Evolutionary conservation across 1,140 invertebrate species (phyloP).

Genomic region (Tigriopus japonicus): DNA sequence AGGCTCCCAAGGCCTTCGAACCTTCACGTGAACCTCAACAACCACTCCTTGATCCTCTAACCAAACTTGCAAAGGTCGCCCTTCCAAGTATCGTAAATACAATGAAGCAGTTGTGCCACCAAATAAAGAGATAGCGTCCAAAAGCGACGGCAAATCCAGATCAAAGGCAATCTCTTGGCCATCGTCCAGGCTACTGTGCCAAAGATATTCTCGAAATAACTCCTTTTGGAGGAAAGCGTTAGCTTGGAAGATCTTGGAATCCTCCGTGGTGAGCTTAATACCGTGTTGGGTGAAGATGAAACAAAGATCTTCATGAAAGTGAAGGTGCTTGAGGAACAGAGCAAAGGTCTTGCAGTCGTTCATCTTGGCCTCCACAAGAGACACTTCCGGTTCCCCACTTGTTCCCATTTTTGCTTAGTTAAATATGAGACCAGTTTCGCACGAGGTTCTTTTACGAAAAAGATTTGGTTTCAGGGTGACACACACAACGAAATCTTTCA

Average conservation of each 20-base stretch:
- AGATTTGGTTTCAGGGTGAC: too few relatives aligned
- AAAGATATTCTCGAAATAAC: neutral
- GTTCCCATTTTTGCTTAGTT: too few relatives aligned
- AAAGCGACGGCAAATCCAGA: neutral
- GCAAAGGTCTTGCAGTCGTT: too few relatives aligned
- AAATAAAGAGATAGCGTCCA: neutral
- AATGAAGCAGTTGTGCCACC: neutral
- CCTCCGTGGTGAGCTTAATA: neutral
- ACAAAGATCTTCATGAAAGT: neutral
- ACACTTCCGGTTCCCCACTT: too few relatives aligned
- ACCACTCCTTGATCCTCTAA: neutral
- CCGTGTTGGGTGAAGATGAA: neutral
- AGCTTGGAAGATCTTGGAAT: neutral
- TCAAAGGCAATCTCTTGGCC: neutral
- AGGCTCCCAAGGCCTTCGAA: neutral
- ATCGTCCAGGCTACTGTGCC: neutral
- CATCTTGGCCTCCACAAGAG: too few relatives aligned
- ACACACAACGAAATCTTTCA: too few relatives aligned
- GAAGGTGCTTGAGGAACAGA: neutral
- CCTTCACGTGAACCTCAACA: neutral
- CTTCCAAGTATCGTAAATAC: too few relatives aligned
- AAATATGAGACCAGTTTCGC: too few relatives aligned
- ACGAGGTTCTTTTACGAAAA: too few relatives aligned
- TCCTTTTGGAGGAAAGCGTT: slow-evolving; percentile 2
- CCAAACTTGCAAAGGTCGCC: neutral